Base-by-base conservation (phyloP, 2,113 vertebrate species). In the Datnioides undecimradiatus region DNA sequence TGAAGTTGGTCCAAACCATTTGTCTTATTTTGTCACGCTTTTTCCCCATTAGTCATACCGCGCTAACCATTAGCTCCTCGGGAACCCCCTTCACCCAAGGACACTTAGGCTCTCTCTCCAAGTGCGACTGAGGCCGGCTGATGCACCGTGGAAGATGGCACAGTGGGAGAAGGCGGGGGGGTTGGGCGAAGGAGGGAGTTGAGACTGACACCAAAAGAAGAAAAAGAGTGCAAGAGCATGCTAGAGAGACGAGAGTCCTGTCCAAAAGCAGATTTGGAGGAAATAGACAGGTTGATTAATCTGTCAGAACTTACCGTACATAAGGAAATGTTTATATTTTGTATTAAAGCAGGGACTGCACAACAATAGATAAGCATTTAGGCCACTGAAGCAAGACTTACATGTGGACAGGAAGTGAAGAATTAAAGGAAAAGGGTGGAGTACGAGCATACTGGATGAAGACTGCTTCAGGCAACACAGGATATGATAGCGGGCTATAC, bases 21-120 rank as follows among this genome's bases (percentile, higher is more conserved):
- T 92, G 91, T 95, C 94, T 94, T 95, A 93, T 94, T 95, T 95
- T 94, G 93, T 94, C 94, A 95, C 82, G 88, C 92, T 90, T 94
- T 94, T 93, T 86, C 85, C 87, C 87, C 92, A 93, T 94, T 95
- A 94, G 93, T 95, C 93, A 95, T 93, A 93, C 87, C 16, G 88
- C 70, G 78, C 82, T 92, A 91, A 90, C 89, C 90, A 90, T 94
- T 93, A 94, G 89, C 91, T 94, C 82, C 84, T 93, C 79, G 54
- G 91, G 88, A 94, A 88, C 86, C 92, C 93, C 89, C 89, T 93
- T 94, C 91, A 93, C 89, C 93, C 93, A 94, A 95, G 93, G 94
- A 94, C 93, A 93, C 92, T 92, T 89, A 90, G 82, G 85, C 86
- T 88, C 86, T 88, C 88, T 85, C 80, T 89, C 71, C 79, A 71